Conservation (phyloP, 2,113 vertebrate species). For the Scophthalmus maximus region DNA sequence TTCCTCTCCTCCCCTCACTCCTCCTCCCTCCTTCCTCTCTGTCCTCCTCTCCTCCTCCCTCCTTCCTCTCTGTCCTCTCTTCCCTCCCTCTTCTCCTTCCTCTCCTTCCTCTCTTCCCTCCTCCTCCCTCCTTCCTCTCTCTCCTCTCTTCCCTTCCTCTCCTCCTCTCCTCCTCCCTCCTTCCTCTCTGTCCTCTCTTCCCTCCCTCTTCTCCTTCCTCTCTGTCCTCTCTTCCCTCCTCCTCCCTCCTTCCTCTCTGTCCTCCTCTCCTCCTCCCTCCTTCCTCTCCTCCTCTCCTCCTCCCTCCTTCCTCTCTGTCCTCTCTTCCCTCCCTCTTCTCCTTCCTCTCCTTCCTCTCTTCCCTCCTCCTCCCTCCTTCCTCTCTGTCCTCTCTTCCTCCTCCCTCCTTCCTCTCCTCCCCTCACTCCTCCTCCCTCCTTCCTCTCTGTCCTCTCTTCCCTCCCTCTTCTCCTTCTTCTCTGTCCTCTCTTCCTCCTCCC, state of each 20-base stretch:
- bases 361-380: background rate
- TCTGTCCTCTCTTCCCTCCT: background rate
- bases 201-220: background rate
- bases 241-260: background rate
- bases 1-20: background rate
- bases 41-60: background rate
- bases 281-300: background rate
- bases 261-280: constrained; percentile 14
- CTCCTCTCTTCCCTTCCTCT: background rate
- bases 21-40: constrained; percentile 50
- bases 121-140: background rate
- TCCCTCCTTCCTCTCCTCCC: no score
- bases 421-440: no score
- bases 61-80: background rate
- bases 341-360: constrained; percentile 46
- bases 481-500: no score
- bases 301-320: constrained; percentile 57
- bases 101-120: no score
- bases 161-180: constrained; percentile 49
- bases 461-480: no score
- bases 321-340: no score
- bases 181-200: no score
- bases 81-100: no score
- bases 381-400: constrained; percentile 48
- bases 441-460: no score